Base-by-base conservation (phyloP, 2,797 vertebrate genomes). In the Ptychobarbus kaznakovi region DNA sequence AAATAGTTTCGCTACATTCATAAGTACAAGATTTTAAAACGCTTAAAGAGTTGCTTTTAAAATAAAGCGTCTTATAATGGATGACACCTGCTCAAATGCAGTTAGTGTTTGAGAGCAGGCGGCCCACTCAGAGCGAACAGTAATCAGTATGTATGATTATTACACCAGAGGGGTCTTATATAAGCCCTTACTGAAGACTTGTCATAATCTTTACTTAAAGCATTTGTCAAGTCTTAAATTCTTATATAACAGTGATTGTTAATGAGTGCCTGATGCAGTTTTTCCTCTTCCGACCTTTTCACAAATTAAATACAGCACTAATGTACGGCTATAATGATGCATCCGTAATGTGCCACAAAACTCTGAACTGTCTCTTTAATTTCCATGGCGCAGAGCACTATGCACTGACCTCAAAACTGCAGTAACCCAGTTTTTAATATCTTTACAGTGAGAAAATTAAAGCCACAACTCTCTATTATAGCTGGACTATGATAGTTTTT, bases 391-490 rank as follows among this genome's bases (percentile, higher is more conserved):
- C 66, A 79, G 42, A 83, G 80, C 65, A 51, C 77, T 86, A 20
- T 80, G 32, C 72, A 40, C 56, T 83, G 85, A 69, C 89, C 83
- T 88, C 73, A 86, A 86, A 88, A 87, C 53, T 44, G 83, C 74
- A 32, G 58, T 87, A 82, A 84, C 89, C 87, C 81, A 88, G 81
- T 82, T 88, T 86, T 25, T 40, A 44, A 49, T 51, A 46, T 84
- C 68, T 58, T n/a, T 61, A 75, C 51, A 68, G 63, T 32, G 65
- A 86, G 69, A 44, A 79, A 74, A 78, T 68, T 35, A 82, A 89
- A 65, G 42, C 61, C 70, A 84, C 72, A 70, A 53, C n/a, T 32
- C 72, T 80, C 75, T 25, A 4, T 58, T 58, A n/a, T 16, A 40
- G 18, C 22, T 44, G n/a, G 44, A n/a, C 69, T 25, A 7, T 46